Percentiles rank a stretch among this genome's conserved stretches.
Evolutionary conservation across 2,888 invertebrate genomes (phyloP).

Genomic region (Sympetrum striolatum): DNA sequence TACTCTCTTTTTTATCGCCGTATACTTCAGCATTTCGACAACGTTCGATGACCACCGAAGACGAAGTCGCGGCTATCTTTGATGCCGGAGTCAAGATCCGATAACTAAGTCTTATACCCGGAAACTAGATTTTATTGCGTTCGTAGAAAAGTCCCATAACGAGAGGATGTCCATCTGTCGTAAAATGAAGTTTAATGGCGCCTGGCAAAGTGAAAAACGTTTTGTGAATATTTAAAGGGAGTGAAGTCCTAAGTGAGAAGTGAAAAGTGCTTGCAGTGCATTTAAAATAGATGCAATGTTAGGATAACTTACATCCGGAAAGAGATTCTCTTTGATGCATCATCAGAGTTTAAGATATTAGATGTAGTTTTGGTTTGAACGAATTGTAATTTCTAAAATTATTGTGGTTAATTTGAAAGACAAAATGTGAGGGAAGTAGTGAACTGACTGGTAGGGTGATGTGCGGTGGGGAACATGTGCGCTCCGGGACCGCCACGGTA

Average conservation of each 20-base stretch:
- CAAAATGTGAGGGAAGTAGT: too few relatives aligned
- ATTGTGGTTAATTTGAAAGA: too few relatives aligned
- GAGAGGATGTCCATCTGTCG: neutral
- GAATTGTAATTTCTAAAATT: too few relatives aligned
- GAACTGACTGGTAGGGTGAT: too few relatives aligned
- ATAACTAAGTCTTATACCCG: neutral
- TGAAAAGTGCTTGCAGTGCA: neutral
- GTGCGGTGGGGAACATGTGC: too few relatives aligned
- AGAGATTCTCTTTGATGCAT: too few relatives aligned
- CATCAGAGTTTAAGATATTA: too few relatives aligned
- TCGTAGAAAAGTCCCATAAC: neutral
- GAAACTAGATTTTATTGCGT: neutral
- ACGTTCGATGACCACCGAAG: neutral
- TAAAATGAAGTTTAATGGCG: neutral
- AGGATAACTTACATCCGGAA: neutral
- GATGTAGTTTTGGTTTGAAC: too few relatives aligned
- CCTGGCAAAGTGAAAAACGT: neutral
- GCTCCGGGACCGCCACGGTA: too few relatives aligned
- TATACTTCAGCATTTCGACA: neutral
- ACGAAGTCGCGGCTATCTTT: neutral
- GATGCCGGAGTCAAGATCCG: neutral
- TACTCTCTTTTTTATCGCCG: neutral
- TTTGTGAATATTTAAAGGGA: neutral
- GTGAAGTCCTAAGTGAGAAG: neutral
- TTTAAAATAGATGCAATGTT: neutral